These are phyloP conservation scores for Aplodontia rufa DNA, from an alignment of 2,113 vertebrate species.

Conservation along the genomic window DNA sequence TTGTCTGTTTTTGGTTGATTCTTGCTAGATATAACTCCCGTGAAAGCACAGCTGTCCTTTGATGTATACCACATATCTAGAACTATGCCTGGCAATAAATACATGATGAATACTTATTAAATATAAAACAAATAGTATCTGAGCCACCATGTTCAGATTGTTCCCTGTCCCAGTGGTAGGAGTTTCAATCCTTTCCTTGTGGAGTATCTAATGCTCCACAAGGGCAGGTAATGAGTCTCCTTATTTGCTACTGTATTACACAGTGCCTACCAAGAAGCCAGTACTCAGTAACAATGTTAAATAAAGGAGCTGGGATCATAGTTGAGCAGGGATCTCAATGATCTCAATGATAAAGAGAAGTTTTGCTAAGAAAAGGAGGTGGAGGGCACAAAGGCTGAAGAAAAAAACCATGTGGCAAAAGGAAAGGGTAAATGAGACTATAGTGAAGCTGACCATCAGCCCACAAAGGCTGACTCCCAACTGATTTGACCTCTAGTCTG, in stretches of 20 bases:
- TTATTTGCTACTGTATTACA: neutral
- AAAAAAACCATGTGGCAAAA: neutral
- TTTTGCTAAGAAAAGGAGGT: neutral
- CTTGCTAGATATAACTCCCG: neutral
- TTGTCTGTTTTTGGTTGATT: neutral
- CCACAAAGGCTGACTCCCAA: neutral
- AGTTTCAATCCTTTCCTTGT: neutral
- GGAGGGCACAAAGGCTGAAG: neutral
- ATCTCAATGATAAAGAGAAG: neutral
- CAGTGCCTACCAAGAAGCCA: neutral
- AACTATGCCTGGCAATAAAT: neutral
- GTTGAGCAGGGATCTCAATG: neutral
- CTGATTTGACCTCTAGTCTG: neutral
- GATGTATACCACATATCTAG: neutral
- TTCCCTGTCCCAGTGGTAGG: neutral
- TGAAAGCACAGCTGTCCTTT: neutral
- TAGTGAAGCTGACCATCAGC: neutral
- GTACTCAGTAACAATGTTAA: neutral
- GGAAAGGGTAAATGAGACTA: too few relatives aligned
- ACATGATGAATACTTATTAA: neutral
- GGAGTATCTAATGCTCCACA: accelerated
- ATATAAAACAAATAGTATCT: neutral
- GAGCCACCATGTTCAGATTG: neutral
- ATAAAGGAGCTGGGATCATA: neutral
- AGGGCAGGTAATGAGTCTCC: neutral